Evolutionary conservation across 2,113 vertebrate genomes (phyloP).

Genomic region (Scortum barcoo): DNA sequence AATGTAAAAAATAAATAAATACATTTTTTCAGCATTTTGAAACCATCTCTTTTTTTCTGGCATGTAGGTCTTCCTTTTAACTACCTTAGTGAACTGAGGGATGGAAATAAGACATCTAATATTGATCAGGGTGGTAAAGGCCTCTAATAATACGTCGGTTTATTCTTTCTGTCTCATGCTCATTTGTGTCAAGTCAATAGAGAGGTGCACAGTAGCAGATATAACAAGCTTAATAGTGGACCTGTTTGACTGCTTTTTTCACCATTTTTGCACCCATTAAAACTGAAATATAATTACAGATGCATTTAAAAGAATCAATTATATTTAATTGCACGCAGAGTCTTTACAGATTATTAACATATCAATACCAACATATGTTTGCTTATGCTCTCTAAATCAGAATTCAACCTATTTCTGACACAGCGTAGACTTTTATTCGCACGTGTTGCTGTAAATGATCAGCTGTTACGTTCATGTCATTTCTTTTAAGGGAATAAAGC

Average conservation of each 20-base stretch:
- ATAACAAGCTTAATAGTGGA: background rate
- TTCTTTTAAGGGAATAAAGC: background rate
- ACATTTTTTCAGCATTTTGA: too few species aligned
- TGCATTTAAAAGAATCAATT: background rate
- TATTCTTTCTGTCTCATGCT: background rate
- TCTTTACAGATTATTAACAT: background rate
- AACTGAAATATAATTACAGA: background rate
- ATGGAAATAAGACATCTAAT: background rate
- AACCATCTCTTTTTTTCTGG: background rate
- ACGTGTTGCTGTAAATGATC: background rate
- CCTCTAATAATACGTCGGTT: background rate
- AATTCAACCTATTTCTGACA: background rate
- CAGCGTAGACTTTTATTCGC: slow-evolving; percentile 2
- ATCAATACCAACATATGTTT: background rate
- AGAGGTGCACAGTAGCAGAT: background rate
- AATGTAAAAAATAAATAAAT: too few species aligned
- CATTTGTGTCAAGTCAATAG: background rate
- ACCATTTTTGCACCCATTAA: background rate
- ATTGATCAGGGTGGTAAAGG: background rate
- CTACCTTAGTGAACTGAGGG: too few species aligned
- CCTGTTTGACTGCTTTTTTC: background rate
- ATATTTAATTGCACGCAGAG: background rate
- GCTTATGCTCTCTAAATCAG: background rate
- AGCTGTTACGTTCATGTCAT: background rate
- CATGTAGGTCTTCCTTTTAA: background rate